Percentiles rank a stretch among this genome's conserved stretches.
Evolutionary conservation across 2,797 vertebrate species (phyloP).

Genomic region (Natrix natrix): DNA sequence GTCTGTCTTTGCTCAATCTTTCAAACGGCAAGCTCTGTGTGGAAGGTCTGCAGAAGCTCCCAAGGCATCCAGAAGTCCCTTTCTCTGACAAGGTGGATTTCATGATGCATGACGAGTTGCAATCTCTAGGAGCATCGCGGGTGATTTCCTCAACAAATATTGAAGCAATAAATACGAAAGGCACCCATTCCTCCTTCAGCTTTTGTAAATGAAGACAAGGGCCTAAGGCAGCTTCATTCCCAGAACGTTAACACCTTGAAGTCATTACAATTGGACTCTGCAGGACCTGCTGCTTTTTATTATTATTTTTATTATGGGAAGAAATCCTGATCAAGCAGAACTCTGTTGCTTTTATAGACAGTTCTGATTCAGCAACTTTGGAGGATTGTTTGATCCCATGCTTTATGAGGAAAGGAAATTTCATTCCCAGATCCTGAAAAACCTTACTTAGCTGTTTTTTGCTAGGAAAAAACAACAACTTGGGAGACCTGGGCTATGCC

Average conservation of each 20-base stretch:
- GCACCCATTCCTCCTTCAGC: background rate
- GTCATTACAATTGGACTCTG: background rate
- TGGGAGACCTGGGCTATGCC: background rate
- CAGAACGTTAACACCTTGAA: background rate
- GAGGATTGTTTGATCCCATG: background rate
- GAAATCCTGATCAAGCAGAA: background rate
- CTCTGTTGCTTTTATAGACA: background rate
- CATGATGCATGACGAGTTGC: too few species aligned
- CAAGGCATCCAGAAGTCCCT: background rate
- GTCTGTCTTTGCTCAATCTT: background rate
- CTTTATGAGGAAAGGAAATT: background rate
- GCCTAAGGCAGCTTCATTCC: background rate
- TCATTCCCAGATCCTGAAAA: background rate
- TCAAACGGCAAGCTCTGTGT: background rate
- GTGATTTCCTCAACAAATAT: background rate
- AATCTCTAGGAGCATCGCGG: background rate
- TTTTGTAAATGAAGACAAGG: background rate
- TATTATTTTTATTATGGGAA: background rate
- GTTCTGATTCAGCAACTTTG: background rate
- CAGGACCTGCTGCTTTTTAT: background rate
- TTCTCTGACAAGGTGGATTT: background rate
- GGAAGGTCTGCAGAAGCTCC: background rate
- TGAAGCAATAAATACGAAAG: background rate
- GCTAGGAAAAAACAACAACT: fast-evolving
- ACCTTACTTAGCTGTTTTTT: background rate